These are phyloP conservation scores for Hippopotamyrus pictus DNA, from an alignment of 2,797 vertebrate genomes.

Conservation along the genomic window DNA sequence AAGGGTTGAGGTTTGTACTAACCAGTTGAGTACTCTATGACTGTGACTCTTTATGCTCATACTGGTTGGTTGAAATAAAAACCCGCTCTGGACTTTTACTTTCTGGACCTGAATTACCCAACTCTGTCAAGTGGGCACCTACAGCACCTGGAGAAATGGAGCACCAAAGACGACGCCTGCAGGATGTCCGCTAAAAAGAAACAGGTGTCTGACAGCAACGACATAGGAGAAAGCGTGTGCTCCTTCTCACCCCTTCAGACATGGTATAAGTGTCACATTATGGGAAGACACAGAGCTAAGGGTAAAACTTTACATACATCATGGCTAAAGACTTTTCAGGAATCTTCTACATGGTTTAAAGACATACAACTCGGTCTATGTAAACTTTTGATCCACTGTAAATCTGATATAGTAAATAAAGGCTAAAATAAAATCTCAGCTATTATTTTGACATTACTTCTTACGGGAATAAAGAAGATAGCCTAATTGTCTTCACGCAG, in stretches of 20 bases:
- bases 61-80: background rate
- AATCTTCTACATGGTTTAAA: background rate
- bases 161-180: background rate
- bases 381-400: background rate
- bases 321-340: background rate
- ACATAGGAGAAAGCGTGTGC: background rate
- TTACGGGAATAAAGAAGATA: background rate
- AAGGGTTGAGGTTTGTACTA: background rate
- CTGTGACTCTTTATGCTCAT: background rate
- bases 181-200: background rate
- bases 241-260: background rate
- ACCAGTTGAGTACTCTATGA: background rate
- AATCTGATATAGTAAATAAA: background rate
- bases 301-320: background rate
- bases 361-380: background rate
- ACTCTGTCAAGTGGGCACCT: background rate
- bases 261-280: background rate
- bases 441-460: background rate
- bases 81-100: background rate
- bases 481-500: background rate
- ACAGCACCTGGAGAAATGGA: background rate
- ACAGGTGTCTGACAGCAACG: background rate
- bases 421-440: background rate
- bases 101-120: background rate
- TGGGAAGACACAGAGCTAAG: background rate